phyloP scores from a whole-genome alignment of 2,888 invertebrate species.

The Noctua janthe region DNA sequence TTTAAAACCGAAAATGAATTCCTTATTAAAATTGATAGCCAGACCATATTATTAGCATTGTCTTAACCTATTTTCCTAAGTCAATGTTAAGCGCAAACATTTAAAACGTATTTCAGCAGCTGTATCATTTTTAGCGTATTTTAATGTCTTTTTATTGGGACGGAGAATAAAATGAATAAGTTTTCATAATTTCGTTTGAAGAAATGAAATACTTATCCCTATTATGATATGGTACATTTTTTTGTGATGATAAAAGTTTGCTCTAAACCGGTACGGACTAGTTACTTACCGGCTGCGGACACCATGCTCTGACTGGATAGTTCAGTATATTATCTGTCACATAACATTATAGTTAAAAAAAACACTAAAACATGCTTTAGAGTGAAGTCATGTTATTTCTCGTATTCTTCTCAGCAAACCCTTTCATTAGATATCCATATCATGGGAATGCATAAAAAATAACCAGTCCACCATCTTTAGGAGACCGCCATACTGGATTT shows the following conservation, averaged over 20 bases:
- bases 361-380: background rate
- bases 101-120: conserved; percentile 1
- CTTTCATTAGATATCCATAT: background rate
- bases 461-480: background rate
- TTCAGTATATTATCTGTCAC: background rate
- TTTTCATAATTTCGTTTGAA: background rate
- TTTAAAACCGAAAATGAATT: conserved; percentile 14
- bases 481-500: background rate
- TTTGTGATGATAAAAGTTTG: background rate
- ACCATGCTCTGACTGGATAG: background rate
- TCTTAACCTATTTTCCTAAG: conserved; percentile 48
- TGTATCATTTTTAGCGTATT: conserved; percentile 19
- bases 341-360: background rate
- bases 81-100: conserved; percentile 47
- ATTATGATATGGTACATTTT: background rate
- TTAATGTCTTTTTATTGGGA: conserved; percentile 2
- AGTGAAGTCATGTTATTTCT: background rate
- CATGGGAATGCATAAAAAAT: background rate
- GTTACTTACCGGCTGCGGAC: background rate
- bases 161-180: conserved; percentile 21
- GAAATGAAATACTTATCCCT: background rate
- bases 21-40: conserved; percentile 15
- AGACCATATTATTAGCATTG: conserved; percentile 33
- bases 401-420: background rate
- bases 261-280: background rate